Evolutionary conservation across 2,797 vertebrate genomes (phyloP).

Genomic region (Meda fulgida): DNA sequence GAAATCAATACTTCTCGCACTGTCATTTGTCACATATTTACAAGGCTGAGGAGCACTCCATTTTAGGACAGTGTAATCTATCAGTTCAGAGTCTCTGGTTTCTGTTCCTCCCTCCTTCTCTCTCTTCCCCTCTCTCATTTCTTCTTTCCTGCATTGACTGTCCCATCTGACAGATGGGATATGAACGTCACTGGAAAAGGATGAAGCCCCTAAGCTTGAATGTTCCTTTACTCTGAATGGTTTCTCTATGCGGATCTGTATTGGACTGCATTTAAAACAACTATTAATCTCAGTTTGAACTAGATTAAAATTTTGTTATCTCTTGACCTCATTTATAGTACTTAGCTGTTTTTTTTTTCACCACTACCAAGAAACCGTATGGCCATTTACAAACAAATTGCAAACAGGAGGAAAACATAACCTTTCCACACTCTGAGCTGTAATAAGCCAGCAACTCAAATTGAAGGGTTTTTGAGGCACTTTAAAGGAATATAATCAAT

Average conservation of each 20-base stretch:
- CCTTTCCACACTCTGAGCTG: neutral
- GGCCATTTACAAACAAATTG: conserved; percentile 32
- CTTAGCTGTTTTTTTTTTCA: conserved; percentile 7
- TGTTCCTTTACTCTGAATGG: conserved; percentile 22
- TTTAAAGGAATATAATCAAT: conserved; percentile 67
- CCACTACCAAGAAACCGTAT: conserved; percentile 26
- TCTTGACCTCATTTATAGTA: conserved; percentile 2
- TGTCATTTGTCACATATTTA: conserved; percentile 99
- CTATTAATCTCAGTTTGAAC: conserved; percentile 54
- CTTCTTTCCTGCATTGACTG: conserved; percentile 55
- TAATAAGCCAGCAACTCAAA: conserved; percentile 67
- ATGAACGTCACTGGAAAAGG: conserved; percentile 53
- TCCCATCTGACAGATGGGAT: conserved; percentile 61
- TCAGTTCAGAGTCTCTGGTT: conserved; percentile 76
- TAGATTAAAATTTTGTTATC: conserved; percentile 54
- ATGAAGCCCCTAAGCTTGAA: conserved; percentile 36
- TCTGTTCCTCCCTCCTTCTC: conserved; percentile 48
- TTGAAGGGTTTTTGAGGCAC: conserved; percentile 70
- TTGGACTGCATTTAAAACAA: conserved; percentile 55
- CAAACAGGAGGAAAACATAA: conserved; percentile 17
- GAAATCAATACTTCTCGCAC: conserved; percentile 97
- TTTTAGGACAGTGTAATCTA: conserved; percentile 94
- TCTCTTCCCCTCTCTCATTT: conserved; percentile 49
- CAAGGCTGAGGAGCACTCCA: conserved; percentile 98
- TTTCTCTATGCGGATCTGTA: conserved; percentile 30